A percentile compares a stretch with the other conserved stretches of the same genome.
These are phyloP conservation scores for Agriotes lineatus DNA, from an alignment of 2,888 invertebrate species.

Conservation along the genomic window DNA sequence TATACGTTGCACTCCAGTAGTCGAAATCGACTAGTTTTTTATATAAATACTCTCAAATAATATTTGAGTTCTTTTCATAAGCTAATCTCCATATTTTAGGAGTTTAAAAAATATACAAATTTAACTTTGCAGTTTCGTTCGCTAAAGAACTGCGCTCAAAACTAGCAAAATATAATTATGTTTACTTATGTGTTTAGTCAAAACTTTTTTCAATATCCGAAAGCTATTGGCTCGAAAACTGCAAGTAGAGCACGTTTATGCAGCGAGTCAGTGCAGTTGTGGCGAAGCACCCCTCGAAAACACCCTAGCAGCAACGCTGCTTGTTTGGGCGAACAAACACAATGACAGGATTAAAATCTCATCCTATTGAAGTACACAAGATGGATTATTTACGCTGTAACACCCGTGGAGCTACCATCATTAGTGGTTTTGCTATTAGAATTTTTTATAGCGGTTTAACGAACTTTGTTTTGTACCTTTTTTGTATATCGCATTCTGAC, in stretches of 20 bases:
- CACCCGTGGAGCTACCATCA: constrained; percentile 57
- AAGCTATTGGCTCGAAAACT: constrained; percentile 36
- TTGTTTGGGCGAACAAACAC: constrained; percentile 49
- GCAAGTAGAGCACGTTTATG: constrained; percentile 35
- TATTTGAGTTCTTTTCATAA: too few species aligned
- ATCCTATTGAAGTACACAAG: constrained; percentile 64
- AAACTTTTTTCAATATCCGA: constrained; percentile 35
- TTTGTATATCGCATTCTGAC: too few species aligned
- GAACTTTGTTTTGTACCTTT: constrained; percentile 5
- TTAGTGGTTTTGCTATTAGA: constrained; percentile 54
- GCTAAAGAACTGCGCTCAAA: too few species aligned
- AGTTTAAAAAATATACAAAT: too few species aligned
- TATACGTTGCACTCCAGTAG: too few species aligned
- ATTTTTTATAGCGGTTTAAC: constrained; percentile 26
- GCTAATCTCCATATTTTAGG: too few species aligned
- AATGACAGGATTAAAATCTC: constrained; percentile 65
- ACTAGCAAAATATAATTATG: constrained; percentile 22
- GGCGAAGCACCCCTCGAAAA: constrained; percentile 19
- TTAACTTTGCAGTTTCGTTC: too few species aligned
- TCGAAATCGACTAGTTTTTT: too few species aligned
- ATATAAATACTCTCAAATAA: too few species aligned
- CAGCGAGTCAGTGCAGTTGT: constrained; percentile 48
- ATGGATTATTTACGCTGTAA: constrained; percentile 63
- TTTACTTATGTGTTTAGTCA: constrained; percentile 29
- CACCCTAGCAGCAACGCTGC: constrained; percentile 16